Base-by-base conservation (phyloP, 2,888 invertebrate genomes). In the Metalampra italica region DNA sequence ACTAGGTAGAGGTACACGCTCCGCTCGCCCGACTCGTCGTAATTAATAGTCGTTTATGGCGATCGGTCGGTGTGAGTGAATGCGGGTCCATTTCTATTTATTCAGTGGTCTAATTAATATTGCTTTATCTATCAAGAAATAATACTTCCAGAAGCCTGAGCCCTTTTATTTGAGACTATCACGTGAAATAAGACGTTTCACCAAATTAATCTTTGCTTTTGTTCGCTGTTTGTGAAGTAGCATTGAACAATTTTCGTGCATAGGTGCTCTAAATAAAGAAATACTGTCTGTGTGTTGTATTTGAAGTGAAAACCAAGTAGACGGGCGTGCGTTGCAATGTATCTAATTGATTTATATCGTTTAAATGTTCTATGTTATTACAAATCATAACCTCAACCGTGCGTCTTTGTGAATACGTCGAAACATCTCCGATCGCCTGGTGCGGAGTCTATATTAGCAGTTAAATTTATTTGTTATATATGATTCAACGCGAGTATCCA, bases 401-500 rank as follows among this genome's bases (percentile, higher is more conserved):
- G 65, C 66, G 68, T 74, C 73, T 78, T 78, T 78, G 81, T 86
- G 82, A 86, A 75, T 83, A 85, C 82, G 83, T 85, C 73, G 76
- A 68, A 75, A 66, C 62, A 64, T 75, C 37, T 71, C 57, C 60
- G 63, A 14, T 75, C 75, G 75, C 75, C 68, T 62, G 60, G 82
- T 72, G 79, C 78, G 76, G 71, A 61, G 66, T 79, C 73, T 84
- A 64, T 60, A 62, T 65, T 60, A 66, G 59, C 60, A 73, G 80
- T 78, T 68, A 58, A 67, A 68, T 69, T 74, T 71, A 80, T 80
- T 82, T 79, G 66, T 82, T 75, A 86, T 88, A 84, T 87, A 89
- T 90, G 88, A 90, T 90, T 89, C 90, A 88, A 86, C 86, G 89
- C 73, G 88, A 88, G 84, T 84, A 85, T 80, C 90, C 90, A 79